phyloP scores from a whole-genome alignment of 2,888 invertebrate species.

The Scrobipalpa costella region DNA sequence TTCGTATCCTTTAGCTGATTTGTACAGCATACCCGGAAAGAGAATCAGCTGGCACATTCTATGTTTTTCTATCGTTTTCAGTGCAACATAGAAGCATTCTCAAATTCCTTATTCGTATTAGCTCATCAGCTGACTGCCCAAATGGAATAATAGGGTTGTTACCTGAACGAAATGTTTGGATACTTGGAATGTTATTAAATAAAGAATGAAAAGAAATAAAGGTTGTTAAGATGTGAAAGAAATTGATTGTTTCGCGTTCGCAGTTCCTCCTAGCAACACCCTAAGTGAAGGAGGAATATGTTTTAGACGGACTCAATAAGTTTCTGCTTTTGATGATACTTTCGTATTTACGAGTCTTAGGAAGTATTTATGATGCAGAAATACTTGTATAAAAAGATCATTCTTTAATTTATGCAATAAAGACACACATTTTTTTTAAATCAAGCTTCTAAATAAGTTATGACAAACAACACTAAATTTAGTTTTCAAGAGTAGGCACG shows the following conservation, averaged over 20 bases:
- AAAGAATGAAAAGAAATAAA: not conserved
- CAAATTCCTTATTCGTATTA: slow-evolving; percentile 3
- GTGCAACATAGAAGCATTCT: too few relatives aligned
- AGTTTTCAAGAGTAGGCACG: too few relatives aligned
- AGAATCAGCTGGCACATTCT: too few relatives aligned
- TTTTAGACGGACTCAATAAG: not conserved
- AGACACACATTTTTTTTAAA: too few relatives aligned
- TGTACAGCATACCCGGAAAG: too few relatives aligned
- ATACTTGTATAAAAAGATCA: too few relatives aligned
- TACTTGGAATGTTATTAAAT: slow-evolving; percentile 1
- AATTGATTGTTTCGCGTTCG: not conserved
- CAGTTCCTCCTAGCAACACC: not conserved
- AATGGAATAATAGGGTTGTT: slow-evolving; percentile 4
- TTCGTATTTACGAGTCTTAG: not conserved
- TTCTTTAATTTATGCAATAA: too few relatives aligned
- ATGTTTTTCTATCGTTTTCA: too few relatives aligned
- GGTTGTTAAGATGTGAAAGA: not conserved
- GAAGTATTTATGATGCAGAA: too few relatives aligned
- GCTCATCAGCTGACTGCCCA: slow-evolving; percentile 9
- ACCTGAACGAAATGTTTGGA: slow-evolving; percentile 2
- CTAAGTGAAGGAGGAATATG: not conserved
- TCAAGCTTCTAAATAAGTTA: too few relatives aligned
- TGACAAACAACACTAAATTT: too few relatives aligned
- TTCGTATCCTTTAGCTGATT: too few relatives aligned
- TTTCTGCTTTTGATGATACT: not conserved